A percentile compares a stretch with the other conserved stretches of the same genome.
These are phyloP conservation scores for Ceratitis capitata DNA, from an alignment of 1,140 invertebrate species.

Conservation along the genomic window DNA sequence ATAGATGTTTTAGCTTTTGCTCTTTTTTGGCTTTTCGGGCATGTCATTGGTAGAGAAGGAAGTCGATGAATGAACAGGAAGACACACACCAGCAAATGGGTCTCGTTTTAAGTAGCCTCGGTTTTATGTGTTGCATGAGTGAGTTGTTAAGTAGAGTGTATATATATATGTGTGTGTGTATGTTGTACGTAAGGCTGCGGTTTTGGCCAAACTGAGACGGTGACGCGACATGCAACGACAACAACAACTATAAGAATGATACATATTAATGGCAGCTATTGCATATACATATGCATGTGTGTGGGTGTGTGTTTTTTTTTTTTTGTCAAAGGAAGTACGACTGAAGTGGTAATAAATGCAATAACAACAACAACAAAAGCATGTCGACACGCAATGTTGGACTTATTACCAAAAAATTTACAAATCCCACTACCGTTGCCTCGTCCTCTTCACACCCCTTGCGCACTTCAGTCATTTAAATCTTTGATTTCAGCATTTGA, in stretches of 20 bases:
- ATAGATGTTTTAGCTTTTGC: constrained; percentile 5
- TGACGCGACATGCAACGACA: background rate
- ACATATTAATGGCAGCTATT: too few species aligned
- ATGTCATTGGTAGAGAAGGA: background rate
- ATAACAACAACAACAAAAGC: background rate
- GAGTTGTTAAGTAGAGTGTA: background rate
- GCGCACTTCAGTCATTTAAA: too few species aligned
- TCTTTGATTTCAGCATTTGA: background rate
- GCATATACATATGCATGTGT: background rate
- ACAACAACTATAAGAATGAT: too few species aligned
- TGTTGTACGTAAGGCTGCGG: constrained; percentile 9
- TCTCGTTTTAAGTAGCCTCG: background rate
- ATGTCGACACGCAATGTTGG: background rate
- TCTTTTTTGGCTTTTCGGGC: constrained; percentile 13
- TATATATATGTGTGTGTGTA: too few species aligned
- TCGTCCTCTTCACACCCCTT: too few species aligned
- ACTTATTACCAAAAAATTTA: constrained; percentile 29
- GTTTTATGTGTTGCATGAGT: constrained; percentile 4
- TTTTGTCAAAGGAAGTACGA: constrained; percentile 9
- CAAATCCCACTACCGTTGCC: background rate
- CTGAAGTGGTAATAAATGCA: constrained; percentile 10
- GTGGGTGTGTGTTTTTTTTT: background rate
- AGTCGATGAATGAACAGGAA: background rate
- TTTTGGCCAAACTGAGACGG: background rate
- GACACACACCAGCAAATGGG: background rate